A percentile compares a stretch with the other conserved stretches of the same genome.
Evolutionary conservation across 1,140 invertebrate genomes (phyloP).

Genomic region (Hermetia illucens): DNA sequence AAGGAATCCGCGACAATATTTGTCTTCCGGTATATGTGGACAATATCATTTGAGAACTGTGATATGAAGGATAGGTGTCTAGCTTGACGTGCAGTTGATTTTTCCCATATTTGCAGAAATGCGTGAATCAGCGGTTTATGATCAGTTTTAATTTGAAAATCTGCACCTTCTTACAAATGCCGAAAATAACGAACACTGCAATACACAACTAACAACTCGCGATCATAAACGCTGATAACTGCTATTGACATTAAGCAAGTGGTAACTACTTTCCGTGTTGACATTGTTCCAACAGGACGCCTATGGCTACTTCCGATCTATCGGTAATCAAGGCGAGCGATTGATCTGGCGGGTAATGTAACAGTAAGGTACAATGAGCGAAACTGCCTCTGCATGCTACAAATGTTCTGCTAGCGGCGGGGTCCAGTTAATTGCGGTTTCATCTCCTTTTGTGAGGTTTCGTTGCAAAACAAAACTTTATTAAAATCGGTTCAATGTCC

Average conservation of each 20-base stretch:
- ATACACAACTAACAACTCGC: slow-evolving; percentile 23
- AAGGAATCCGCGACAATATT: no score
- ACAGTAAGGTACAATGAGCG: slow-evolving; percentile 17
- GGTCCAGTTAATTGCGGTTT: no score
- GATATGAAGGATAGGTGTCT: background rate
- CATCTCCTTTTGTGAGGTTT: no score
- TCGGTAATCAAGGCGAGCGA: slow-evolving; percentile 12
- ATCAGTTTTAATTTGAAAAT: slow-evolving; percentile 11
- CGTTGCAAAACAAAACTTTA: no score
- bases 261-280: slow-evolving; percentile 14
- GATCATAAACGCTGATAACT: slow-evolving; percentile 20
- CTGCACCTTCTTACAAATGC: slow-evolving; percentile 11
- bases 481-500: no score
- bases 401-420: no score
- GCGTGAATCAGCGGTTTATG: slow-evolving; percentile 13
- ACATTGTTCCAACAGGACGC: slow-evolving; percentile 18
- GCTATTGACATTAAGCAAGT: slow-evolving; percentile 26
- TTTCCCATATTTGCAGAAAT: slow-evolving; percentile 4
- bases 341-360: slow-evolving; percentile 11
- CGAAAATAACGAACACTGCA: slow-evolving; percentile 15
- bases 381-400: no score
- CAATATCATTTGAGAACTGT: no score
- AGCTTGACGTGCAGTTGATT: slow-evolving; percentile 1
- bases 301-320: slow-evolving; percentile 16
- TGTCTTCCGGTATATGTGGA: no score